Evolutionary conservation across 2,888 invertebrate species (phyloP).

Genomic region (Zygothrica quintamaculata): DNA sequence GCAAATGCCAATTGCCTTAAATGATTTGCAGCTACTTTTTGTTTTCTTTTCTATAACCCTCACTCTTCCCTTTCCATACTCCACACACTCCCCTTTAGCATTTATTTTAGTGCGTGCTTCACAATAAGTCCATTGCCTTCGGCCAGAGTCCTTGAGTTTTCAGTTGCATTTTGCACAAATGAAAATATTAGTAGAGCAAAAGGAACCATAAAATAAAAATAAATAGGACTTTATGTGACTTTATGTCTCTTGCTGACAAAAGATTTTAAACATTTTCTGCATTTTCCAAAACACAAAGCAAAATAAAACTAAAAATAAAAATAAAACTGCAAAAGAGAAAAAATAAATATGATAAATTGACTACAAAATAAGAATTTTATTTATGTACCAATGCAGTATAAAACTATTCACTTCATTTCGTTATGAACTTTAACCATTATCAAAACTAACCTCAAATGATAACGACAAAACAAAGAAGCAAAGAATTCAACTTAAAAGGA

Average conservation of each 20-base stretch:
- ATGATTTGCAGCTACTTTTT: conserved; percentile 45
- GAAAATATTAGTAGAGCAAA: conserved; percentile 7
- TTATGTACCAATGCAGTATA: no score
- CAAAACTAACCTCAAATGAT: no score
- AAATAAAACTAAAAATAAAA: not conserved
- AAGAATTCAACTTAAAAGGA: no score
- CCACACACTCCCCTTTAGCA: not conserved
- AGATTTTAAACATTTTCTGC: conserved; percentile 13
- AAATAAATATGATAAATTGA: no score
- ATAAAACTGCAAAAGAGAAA: no score
- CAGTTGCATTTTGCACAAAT: conserved; percentile 9
- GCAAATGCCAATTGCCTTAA: conserved; percentile 30
- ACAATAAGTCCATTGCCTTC: conserved; percentile 14
- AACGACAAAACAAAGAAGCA: no score
- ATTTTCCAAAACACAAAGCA: not conserved
- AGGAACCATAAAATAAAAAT: not conserved
- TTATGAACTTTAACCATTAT: no score
- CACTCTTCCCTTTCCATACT: not conserved
- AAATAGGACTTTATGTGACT: conserved; percentile 18
- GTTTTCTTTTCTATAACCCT: conserved; percentile 23
- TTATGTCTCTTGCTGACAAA: not conserved
- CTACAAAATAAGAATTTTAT: no score
- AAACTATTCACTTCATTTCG: no score
- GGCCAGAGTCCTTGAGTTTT: not conserved
- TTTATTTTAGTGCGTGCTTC: conserved; percentile 12